phyloP scores from a whole-genome alignment of 2,888 invertebrate genomes.

The Amblyjoppa proteus region DNA sequence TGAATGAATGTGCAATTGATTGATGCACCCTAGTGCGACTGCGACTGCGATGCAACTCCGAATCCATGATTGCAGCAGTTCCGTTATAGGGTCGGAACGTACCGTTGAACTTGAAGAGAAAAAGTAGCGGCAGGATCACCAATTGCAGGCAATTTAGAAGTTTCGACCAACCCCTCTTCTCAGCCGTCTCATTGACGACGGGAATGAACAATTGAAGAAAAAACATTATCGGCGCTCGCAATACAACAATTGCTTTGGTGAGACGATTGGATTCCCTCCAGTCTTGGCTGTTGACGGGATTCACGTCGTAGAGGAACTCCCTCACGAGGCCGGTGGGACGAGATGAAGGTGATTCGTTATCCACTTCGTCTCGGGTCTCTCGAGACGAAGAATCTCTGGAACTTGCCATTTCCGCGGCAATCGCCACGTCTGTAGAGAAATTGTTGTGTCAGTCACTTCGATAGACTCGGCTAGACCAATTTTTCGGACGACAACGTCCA shows the following conservation, averaged over 20 bases:
- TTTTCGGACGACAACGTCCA: background rate
- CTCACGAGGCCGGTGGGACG: slow-evolving; percentile 78
- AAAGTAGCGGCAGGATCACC: slow-evolving; percentile 84
- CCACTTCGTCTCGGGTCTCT: background rate
- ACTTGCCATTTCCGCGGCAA: slow-evolving; percentile 75
- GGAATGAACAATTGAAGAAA: slow-evolving; percentile 87
- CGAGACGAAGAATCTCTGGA: background rate
- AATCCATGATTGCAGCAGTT: no score
- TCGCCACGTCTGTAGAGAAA: slow-evolving; percentile 78
- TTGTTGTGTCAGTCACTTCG: background rate
- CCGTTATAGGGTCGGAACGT: slow-evolving; percentile 19
- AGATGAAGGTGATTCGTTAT: slow-evolving; percentile 27
- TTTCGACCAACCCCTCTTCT: slow-evolving; percentile 87
- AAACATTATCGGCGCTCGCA: slow-evolving; percentile 86
- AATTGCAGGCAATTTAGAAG: slow-evolving; percentile 86
- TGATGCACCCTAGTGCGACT: no score
- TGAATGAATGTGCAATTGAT: no score
- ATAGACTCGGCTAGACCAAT: background rate
- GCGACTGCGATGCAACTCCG: no score
- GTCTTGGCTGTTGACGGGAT: slow-evolving; percentile 80
- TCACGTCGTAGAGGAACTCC: slow-evolving; percentile 82
- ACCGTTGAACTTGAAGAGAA: slow-evolving; percentile 82
- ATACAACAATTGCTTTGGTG: slow-evolving; percentile 82
- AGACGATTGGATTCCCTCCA: slow-evolving; percentile 82
- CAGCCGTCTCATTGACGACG: slow-evolving; percentile 86